phyloP scores from a whole-genome alignment of 1,140 invertebrate species.

The Leptonema lineaticorne region DNA sequence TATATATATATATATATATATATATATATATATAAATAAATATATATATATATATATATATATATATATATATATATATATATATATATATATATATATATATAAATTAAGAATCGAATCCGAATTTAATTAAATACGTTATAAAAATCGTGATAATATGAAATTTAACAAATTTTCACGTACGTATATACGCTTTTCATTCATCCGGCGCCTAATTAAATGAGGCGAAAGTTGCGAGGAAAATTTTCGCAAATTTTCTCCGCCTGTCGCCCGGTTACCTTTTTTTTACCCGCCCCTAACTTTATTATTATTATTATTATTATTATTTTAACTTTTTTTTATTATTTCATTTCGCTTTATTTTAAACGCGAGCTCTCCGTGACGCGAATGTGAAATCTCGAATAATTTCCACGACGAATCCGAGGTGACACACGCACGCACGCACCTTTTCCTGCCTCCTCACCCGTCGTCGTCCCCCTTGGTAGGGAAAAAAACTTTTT shows the following conservation, averaged over 20 bases:
- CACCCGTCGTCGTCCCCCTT: background rate
- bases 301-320: no score
- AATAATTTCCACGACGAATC: slow-evolving; percentile 12
- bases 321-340: no score
- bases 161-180: no score
- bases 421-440: slow-evolving; percentile 4
- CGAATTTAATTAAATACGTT: no score
- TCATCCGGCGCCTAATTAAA: background rate
- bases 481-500: no score
- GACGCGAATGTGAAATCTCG: background rate
- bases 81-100: background rate
- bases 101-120: no score
- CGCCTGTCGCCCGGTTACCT: background rate
- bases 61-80: background rate
- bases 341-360: no score
- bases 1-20: no score
- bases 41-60: background rate
- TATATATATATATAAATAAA: no score
- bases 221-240: background rate
- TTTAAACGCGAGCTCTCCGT: background rate
- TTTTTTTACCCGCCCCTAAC: no score
- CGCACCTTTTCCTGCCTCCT: background rate
- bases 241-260: background rate
- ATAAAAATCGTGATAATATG: no score
- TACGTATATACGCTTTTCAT: no score